Conservation (phyloP, 2,888 invertebrate species). For the Pasiphila rectangulata region DNA sequence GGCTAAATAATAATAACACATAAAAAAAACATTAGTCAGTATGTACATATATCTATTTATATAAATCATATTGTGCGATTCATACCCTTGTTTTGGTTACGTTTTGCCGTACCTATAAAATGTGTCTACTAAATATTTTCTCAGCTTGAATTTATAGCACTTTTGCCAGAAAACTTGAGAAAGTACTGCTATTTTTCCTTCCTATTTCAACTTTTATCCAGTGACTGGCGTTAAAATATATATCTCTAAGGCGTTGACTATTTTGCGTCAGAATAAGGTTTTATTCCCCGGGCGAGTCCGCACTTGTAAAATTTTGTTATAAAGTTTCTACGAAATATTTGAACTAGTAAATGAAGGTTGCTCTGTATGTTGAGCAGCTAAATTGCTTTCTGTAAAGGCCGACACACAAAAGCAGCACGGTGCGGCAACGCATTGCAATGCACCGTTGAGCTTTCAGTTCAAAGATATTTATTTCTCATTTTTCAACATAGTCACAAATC, state of each 20-base stretch:
- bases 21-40: no score
- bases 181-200: constrained; percentile 29
- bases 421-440: no score
- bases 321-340: constrained; percentile 39
- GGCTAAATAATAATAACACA: neutral
- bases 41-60: no score
- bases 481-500: no score
- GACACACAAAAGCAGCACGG: no score
- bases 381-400: neutral
- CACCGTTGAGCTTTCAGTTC: no score
- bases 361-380: constrained; percentile 6
- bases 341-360: constrained; percentile 16
- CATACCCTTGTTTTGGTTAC: constrained; percentile 22
- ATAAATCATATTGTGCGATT: neutral
- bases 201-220: constrained; percentile 44
- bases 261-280: constrained; percentile 52
- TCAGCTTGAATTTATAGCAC: constrained; percentile 35
- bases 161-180: constrained; percentile 33
- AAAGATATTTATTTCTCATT: no score
- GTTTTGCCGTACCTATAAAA: constrained; percentile 35
- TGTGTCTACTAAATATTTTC: constrained; percentile 33
- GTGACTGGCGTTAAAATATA: constrained; percentile 42
- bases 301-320: constrained; percentile 52
- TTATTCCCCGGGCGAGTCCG: constrained; percentile 47
- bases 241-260: constrained; percentile 39